Percentiles rank a stretch among this genome's conserved stretches.
Conservation (phyloP, 2,888 invertebrate genomes). For the Tethea ocularis region DNA sequence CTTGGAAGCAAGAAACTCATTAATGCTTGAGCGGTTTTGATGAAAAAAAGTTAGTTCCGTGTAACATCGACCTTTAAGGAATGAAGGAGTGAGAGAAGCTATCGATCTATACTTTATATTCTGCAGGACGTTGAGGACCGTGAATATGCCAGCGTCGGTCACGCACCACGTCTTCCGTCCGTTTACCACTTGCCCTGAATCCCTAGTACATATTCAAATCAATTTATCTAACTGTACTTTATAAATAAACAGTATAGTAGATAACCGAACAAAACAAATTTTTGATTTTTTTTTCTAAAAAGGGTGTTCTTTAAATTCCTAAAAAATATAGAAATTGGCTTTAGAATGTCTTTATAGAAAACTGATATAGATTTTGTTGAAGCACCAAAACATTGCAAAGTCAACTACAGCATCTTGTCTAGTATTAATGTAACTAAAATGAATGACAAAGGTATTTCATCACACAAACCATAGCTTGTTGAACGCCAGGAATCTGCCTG, state of each 20-base stretch:
- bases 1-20: conserved; percentile 4
- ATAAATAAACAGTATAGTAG: background rate
- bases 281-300: background rate
- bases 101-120: conserved; percentile 54
- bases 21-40: conserved; percentile 1
- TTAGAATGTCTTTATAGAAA: no score
- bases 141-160: conserved; percentile 47
- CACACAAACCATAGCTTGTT: conserved; percentile 11
- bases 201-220: conserved; percentile 40
- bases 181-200: conserved; percentile 61
- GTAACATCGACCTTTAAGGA: conserved; percentile 16
- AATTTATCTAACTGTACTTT: background rate
- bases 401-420: background rate
- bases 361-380: no score
- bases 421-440: background rate
- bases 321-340: no score
- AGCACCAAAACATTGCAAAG: no score
- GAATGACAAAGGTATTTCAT: conserved; percentile 2
- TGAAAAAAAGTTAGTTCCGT: conserved; percentile 5
- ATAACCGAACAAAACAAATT: background rate
- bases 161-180: conserved; percentile 63
- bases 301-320: background rate
- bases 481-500: conserved; percentile 53
- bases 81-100: conserved; percentile 21
- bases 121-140: conserved; percentile 44